Percentiles rank a stretch among this genome's conserved stretches.
Evolutionary conservation across 2,888 invertebrate species (phyloP).

Genomic region (Epirrita christyi): DNA sequence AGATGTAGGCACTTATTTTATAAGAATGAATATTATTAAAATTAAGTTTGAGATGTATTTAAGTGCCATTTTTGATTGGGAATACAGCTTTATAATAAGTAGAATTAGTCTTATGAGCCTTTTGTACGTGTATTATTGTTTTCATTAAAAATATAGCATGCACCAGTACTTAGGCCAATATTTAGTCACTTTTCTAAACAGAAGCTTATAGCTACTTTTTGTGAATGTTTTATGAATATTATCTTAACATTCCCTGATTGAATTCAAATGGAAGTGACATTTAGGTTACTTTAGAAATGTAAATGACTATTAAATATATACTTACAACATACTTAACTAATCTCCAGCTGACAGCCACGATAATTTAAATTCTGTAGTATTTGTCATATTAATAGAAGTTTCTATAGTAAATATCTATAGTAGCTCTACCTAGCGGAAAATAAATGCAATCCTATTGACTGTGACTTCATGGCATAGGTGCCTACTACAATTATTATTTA

Average conservation of each 20-base stretch:
- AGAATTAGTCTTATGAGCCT: conserved; percentile 71
- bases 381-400: not conserved
- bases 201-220: conserved; percentile 12
- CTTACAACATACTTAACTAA: too few relatives aligned
- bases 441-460: not conserved
- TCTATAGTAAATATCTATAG: not conserved
- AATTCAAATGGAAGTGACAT: not conserved
- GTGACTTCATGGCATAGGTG: not conserved
- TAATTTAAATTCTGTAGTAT: not conserved
- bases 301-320: too few relatives aligned
- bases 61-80: conserved; percentile 77
- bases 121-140: conserved; percentile 64
- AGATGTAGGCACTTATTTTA: conserved; percentile 51
- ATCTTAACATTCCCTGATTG: conserved; percentile 14
- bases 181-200: conserved; percentile 21
- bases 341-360: too few relatives aligned
- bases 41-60: conserved; percentile 54
- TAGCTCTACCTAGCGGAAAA: not conserved
- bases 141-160: conserved; percentile 58
- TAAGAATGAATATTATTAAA: conserved; percentile 36
- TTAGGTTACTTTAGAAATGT: too few relatives aligned
- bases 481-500: too few relatives aligned
- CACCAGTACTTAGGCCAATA: conserved; percentile 44
- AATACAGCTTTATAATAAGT: conserved; percentile 88
- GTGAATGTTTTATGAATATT: conserved; percentile 13